phyloP scores from a whole-genome alignment of 2,113 vertebrate species.

The Garra rufa region DNA sequence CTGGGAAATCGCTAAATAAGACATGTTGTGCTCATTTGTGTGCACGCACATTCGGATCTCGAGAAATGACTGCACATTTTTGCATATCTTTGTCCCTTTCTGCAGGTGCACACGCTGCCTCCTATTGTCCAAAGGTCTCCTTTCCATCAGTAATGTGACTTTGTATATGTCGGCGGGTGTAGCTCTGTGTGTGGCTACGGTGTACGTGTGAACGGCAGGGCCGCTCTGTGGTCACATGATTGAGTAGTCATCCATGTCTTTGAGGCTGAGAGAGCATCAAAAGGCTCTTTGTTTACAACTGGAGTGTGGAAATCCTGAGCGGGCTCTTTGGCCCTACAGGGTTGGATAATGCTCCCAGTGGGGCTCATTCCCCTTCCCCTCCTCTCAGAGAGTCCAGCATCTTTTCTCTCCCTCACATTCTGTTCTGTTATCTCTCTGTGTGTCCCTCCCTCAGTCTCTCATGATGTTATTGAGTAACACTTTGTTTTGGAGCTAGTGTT shows the following conservation, averaged over 20 bases:
- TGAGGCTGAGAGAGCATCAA: constrained; percentile 63
- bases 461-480: constrained; percentile 42
- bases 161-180: constrained; percentile 1
- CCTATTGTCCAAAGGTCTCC: constrained; percentile 10
- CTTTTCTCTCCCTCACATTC: constrained; percentile 19
- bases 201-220: constrained; percentile 30
- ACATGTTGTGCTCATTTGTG: constrained; percentile 2
- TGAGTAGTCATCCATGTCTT: constrained; percentile 58
- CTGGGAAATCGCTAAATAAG: constrained; percentile 12
- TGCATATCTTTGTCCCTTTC: neutral
- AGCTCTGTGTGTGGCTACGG: constrained; percentile 35
- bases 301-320: constrained; percentile 58
- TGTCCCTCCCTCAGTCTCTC: constrained; percentile 17
- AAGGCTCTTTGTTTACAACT: constrained; percentile 70
- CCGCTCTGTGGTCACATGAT: constrained; percentile 63
- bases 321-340: constrained; percentile 46
- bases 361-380: constrained; percentile 31
- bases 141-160: constrained; percentile 1
- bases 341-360: constrained; percentile 54
- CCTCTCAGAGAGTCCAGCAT: constrained; percentile 22
- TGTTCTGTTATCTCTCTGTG: constrained; percentile 12
- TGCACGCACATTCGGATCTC: neutral
- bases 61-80: neutral
- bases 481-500: constrained; percentile 31
- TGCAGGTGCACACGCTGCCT: neutral